These are phyloP conservation scores for Virgularia gustaviana DNA, from an alignment of 92 coral and sea anemone genomes.

Conservation along the genomic window DNA sequence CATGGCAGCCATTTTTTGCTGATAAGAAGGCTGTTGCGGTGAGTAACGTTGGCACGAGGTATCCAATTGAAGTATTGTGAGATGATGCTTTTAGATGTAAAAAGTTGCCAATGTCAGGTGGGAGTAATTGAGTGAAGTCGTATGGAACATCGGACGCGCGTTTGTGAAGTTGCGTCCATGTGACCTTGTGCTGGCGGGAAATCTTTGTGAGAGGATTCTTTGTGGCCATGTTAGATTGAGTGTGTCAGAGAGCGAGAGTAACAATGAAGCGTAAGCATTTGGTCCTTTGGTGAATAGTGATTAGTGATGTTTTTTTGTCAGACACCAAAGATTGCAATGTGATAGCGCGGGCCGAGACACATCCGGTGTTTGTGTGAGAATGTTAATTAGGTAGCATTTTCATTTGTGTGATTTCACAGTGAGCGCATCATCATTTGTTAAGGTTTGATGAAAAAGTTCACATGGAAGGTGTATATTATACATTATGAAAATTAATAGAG, in stretches of 20 bases:
- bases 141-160: slow-evolving; percentile 1
- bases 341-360: too few relatives aligned
- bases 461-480: too few relatives aligned
- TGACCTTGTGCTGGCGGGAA: neutral
- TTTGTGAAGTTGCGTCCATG: slow-evolving; percentile 8
- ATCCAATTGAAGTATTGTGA: neutral
- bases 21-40: neutral
- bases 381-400: too few relatives aligned
- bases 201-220: slow-evolving; percentile 3
- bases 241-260: neutral
- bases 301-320: neutral
- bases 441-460: neutral
- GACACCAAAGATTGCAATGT: neutral
- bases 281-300: neutral
- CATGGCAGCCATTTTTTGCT: slow-evolving; percentile 1
- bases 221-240: neutral
- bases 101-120: neutral
- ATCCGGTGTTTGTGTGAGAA: too few relatives aligned
- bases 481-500: neutral
- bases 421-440: neutral
- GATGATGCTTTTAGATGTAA: neutral
- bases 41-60: neutral
- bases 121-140: neutral
- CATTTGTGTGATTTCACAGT: neutral
- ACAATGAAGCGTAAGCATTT: neutral